Evolutionary conservation across 2,888 invertebrate species (phyloP).

Genomic region (Stenolophus ochropezus): DNA sequence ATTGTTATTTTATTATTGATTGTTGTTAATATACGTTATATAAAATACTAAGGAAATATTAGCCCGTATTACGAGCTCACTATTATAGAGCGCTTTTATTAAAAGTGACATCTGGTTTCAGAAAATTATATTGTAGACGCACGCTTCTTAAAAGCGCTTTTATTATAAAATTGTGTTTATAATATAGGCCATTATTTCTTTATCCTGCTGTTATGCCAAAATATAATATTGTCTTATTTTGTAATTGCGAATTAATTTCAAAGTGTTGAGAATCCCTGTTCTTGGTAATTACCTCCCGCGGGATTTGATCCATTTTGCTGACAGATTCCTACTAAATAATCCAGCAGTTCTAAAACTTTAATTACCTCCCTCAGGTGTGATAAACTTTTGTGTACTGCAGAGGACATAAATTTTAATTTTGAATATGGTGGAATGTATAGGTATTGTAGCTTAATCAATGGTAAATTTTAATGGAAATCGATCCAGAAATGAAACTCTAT

Average conservation of each 20-base stretch:
- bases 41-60: no score
- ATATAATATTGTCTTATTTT: no score
- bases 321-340: neutral
- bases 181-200: no score
- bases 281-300: neutral
- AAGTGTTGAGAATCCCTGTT: neutral
- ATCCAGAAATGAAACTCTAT: slow-evolving; percentile 9
- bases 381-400: slow-evolving; percentile 13
- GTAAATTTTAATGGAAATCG: slow-evolving; percentile 50
- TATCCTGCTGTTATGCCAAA: no score
- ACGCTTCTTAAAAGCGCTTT: no score
- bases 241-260: neutral
- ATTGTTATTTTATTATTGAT: no score
- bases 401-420: slow-evolving; percentile 45
- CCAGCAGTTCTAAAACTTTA: neutral
- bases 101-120: no score
- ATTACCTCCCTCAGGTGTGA: neutral
- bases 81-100: no score
- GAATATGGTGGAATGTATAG: slow-evolving; percentile 11
- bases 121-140: no score
- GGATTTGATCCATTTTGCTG: neutral
- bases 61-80: no score
- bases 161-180: no score
- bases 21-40: no score
- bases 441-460: slow-evolving; percentile 43